These are phyloP conservation scores for Yasuhikotakia modesta DNA, from an alignment of 2,797 vertebrate species.

Conservation along the genomic window DNA sequence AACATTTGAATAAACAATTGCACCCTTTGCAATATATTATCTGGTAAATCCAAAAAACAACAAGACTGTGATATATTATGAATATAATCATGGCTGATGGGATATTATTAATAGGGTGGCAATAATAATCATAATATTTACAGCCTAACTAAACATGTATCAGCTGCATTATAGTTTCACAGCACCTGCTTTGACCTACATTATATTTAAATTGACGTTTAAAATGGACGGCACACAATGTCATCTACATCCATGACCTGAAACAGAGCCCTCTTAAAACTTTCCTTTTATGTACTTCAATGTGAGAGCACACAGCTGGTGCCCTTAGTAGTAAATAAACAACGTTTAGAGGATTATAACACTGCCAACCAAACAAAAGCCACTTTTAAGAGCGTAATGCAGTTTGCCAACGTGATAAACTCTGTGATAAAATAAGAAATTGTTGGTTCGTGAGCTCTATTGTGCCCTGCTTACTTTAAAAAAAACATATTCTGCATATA, in stretches of 20 bases:
- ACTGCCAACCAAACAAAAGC: conserved; percentile 18
- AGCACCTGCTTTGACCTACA: background rate
- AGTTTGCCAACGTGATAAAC: background rate
- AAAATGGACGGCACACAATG: background rate
- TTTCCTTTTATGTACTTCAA: conserved; percentile 49
- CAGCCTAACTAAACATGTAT: background rate
- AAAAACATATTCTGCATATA: background rate
- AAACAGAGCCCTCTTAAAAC: background rate
- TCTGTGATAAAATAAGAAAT: background rate
- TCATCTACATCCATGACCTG: background rate
- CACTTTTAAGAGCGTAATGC: background rate
- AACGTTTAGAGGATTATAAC: conserved; percentile 5
- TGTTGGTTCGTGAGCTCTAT: background rate
- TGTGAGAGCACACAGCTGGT: conserved; percentile 12
- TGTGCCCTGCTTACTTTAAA: background rate
- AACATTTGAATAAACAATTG: background rate
- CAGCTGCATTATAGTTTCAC: background rate
- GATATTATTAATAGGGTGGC: background rate
- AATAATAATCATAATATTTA: background rate
- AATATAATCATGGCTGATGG: background rate
- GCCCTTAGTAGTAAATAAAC: conserved; percentile 37
- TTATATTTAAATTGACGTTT: background rate
- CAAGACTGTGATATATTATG: background rate
- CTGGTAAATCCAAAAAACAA: background rate
- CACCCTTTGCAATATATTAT: background rate